Percentiles rank a stretch among this genome's conserved stretches.
Conservation (phyloP, 2,113 vertebrate genomes). For the Strix aluco region DNA sequence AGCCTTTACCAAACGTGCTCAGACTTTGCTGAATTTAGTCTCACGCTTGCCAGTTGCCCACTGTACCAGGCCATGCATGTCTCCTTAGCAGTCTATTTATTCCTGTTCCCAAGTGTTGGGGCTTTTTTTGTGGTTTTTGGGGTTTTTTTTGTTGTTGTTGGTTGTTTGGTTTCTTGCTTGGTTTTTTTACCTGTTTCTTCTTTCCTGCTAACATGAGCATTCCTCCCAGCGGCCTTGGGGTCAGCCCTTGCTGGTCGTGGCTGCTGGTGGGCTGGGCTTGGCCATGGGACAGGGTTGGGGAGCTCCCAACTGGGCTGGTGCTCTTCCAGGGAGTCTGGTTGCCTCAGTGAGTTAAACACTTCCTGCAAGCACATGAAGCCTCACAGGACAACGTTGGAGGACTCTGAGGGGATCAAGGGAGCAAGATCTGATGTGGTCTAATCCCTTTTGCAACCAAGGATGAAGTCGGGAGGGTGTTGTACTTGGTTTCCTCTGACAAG, state of each 20-base stretch:
- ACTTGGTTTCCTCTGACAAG: not conserved
- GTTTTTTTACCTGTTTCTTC: not conserved
- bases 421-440: not conserved
- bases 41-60: not conserved
- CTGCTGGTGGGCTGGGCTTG: not conserved
- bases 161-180: no score
- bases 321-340: not conserved
- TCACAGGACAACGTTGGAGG: not conserved
- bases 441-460: not conserved
- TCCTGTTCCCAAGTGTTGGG: not conserved
- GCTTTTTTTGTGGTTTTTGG: no score
- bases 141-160: not conserved
- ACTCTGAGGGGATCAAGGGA: not conserved
- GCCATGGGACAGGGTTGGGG: not conserved
- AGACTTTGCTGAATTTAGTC: not conserved
- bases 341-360: not conserved
- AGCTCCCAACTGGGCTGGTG: not conserved
- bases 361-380: not conserved
- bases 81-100: not conserved
- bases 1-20: fast-evolving
- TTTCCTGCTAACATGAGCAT: not conserved
- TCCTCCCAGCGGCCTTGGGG: not conserved
- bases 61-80: not conserved
- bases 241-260: not conserved
- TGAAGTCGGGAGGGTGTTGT: not conserved